Evolutionary conservation across 1,140 invertebrate genomes (phyloP).

Genomic region (Psilanteris sp.): DNA sequence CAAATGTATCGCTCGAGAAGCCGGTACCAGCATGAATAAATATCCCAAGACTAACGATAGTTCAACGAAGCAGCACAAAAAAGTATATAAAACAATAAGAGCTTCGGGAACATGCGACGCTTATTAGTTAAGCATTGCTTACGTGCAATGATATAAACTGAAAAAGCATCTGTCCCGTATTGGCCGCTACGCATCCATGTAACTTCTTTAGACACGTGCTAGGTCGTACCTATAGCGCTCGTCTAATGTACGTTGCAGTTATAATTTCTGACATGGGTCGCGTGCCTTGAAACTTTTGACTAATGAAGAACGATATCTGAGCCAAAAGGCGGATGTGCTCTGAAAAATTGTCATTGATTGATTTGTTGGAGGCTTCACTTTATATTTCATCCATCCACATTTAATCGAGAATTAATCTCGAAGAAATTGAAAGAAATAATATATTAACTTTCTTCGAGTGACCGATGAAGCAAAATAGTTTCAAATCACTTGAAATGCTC

Average conservation of each 20-base stretch:
- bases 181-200: constrained; percentile 44
- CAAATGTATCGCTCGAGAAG: constrained; percentile 37
- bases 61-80: constrained; percentile 15
- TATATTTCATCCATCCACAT: too few species aligned
- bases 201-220: constrained; percentile 64
- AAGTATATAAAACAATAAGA: constrained; percentile 42
- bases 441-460: neutral
- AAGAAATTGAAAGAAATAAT: too few species aligned
- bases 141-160: constrained; percentile 52
- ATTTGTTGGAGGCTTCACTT: constrained; percentile 13
- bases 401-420: too few species aligned
- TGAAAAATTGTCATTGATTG: constrained; percentile 16
- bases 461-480: too few species aligned
- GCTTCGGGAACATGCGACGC: constrained; percentile 29
- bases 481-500: too few species aligned
- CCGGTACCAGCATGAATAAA: constrained; percentile 63
- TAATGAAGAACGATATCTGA: constrained; percentile 35
- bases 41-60: constrained; percentile 34
- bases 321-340: constrained; percentile 14
- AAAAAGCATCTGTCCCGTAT: constrained; percentile 70
- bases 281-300: constrained; percentile 64
- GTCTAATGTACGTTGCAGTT: constrained; percentile 50
- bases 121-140: constrained; percentile 56
- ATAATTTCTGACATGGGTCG: too few species aligned
- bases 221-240: constrained; percentile 25